A percentile compares a stretch with the other conserved stretches of the same genome.
These are phyloP conservation scores for Callionymus lyra DNA, from an alignment of 2,113 vertebrate species.

Conservation along the genomic window DNA sequence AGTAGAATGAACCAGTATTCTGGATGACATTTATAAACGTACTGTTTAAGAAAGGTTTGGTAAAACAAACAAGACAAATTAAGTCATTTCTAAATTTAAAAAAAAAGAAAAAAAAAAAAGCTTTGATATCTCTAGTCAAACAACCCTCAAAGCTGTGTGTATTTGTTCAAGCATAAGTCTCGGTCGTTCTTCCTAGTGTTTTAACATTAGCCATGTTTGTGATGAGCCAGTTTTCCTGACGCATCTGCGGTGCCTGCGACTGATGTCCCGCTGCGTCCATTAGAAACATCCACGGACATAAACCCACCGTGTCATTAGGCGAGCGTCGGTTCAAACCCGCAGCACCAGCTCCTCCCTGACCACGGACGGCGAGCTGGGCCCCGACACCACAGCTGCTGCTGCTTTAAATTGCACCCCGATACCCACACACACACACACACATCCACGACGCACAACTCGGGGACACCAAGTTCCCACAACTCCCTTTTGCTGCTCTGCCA, in stretches of 20 bases:
- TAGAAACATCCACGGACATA: slow-evolving; percentile 7
- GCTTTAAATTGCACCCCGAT: slow-evolving; percentile 3
- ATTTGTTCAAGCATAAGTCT: no score
- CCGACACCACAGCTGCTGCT: slow-evolving; percentile 16
- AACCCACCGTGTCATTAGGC: slow-evolving; percentile 44
- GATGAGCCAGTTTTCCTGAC: no score
- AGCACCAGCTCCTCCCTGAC: slow-evolving; percentile 42
- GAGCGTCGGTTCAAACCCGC: slow-evolving; percentile 28
- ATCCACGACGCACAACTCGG: slow-evolving; percentile 3
- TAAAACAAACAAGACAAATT: no score
- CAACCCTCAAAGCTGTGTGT: no score
- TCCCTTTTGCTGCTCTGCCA: slow-evolving; percentile 16
- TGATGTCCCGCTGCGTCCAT: background rate
- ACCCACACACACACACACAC: slow-evolving; percentile 8
- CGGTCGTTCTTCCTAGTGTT: no score
- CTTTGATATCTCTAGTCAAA: no score
- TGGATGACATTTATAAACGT: no score
- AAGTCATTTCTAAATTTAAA: no score
- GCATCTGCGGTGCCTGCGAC: slow-evolving; percentile 3
- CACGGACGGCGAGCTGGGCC: slow-evolving; percentile 20
- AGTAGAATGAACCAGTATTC: no score
- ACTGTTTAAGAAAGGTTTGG: no score
- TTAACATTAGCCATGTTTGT: no score
- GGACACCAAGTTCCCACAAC: slow-evolving; percentile 10
- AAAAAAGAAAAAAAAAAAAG: no score